Evolutionary conservation across 1,140 invertebrate genomes (phyloP), one percentile per base, ranked within the genome.

Genomic region (Nomia melanderi): DNA sequence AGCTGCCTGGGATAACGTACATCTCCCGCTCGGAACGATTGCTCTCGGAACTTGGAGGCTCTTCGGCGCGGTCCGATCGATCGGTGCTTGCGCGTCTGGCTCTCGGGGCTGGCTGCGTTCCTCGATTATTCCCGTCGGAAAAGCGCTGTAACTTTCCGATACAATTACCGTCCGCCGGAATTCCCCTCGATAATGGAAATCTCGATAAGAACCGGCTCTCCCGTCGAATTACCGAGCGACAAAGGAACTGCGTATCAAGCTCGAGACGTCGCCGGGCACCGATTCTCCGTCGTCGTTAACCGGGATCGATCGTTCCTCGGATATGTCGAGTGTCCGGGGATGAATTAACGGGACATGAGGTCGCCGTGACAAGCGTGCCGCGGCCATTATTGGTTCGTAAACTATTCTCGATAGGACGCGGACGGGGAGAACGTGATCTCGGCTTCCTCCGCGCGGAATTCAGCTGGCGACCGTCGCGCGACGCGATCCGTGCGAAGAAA

Each of bases 371-470:
- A 20, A 50, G 47, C n/a, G 47, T 44, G 67, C 20, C 39, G 9
- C 66, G 65, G 71, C 79, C 57, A 78, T 83, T 82, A 83, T 83
- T 83, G 79, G 67, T 53, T 59, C 33, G 60, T 63, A 47, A 39
- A 67, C 56, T 63, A 74, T 63, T 75, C 69, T 47, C 17, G 79
- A 73, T 57, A 67, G 67, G 64, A 72, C 57, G 65, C 72, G 59
- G 64, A 64, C 63, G 50, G 47, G 65, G 57, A 71, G 66, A 72
- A 53, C 53, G n/a, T 62, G 54, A 79, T 62, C n/a, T n/a, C n/a
- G n/a, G n/a, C n/a, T n/a, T n/a, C n/a, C n/a, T n/a, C n/a, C n/a
- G n/a, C n/a, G n/a, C n/a, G n/a, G n/a, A n/a, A n/a, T n/a, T n/a
- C n/a, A n/a, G n/a, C n/a, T n/a, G n/a, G n/a, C n/a, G n/a, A n/a